Evolutionary conservation across 2,888 invertebrate species (phyloP).

Genomic region (Hirtodrosophila duncani): DNA sequence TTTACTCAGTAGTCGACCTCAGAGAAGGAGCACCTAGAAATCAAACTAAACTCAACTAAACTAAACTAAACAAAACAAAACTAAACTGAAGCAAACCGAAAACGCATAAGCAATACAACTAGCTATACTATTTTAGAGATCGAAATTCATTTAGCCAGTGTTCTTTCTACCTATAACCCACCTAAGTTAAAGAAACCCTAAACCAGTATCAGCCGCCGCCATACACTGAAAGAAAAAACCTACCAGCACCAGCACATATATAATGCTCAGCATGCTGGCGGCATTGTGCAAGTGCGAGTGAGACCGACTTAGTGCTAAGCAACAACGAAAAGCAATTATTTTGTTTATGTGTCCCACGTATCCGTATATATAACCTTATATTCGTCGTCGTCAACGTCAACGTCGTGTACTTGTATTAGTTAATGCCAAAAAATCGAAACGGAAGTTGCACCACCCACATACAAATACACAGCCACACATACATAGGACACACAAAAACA

Average conservation of each 20-base stretch:
- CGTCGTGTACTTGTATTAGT: slow-evolving; percentile 49
- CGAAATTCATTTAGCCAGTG: slow-evolving; percentile 7
- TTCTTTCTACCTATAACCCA: slow-evolving; percentile 16
- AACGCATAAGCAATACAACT: slow-evolving; percentile 60
- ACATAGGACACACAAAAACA: slow-evolving; percentile 2
- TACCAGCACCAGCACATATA: slow-evolving; percentile 1
- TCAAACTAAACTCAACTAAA: slow-evolving; percentile 13
- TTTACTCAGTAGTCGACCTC: slow-evolving; percentile 38
- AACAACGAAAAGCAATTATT: slow-evolving; percentile 70
- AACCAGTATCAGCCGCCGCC: slow-evolving; percentile 8
- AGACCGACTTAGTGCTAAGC: slow-evolving; percentile 37
- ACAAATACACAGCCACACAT: slow-evolving; percentile 6
- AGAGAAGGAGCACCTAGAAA: slow-evolving; percentile 44
- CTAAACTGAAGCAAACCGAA: slow-evolving; percentile 25
- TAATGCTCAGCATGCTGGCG: slow-evolving; percentile 25
- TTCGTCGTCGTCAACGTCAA: not conserved
- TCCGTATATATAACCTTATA: slow-evolving; percentile 7
- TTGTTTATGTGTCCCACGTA: slow-evolving; percentile 47
- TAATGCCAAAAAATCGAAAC: slow-evolving; percentile 65
- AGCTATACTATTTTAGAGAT: slow-evolving; percentile 64
- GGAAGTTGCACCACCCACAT: slow-evolving; percentile 44
- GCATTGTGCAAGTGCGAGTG: slow-evolving; percentile 39
- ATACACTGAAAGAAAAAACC: slow-evolving; percentile 8
- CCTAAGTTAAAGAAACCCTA: slow-evolving; percentile 4
- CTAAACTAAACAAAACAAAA: slow-evolving; percentile 19